Base-by-base conservation (phyloP, 2,797 vertebrate species). In the Poeciliopsis turneri region DNA sequence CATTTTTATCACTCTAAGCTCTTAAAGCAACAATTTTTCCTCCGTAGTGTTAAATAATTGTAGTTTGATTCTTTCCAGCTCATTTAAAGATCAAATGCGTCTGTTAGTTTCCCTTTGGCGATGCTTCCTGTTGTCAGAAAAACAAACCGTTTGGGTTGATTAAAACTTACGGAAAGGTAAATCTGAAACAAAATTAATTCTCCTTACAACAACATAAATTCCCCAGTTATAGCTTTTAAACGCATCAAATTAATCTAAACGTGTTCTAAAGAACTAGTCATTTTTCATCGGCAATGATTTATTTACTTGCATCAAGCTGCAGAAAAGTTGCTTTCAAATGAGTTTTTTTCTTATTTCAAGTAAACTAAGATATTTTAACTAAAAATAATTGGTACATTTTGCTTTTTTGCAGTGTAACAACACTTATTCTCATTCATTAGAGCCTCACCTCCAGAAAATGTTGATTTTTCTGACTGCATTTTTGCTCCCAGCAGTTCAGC, bases 401-500 rank as follows among this genome's bases (percentile, higher is more conserved):
- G 7, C 20, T 49, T 7, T 51, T 51, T 33, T 66, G 36, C 61
- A 66, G 33, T 66, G 18, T 66, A 36, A 6, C 18, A 68, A 66
- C 8, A 20, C 9, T 66, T 23, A 2, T 66, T 66, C 20, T 28
- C 18, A 25, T 39, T 68, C 18, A 33, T 61, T 61, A n/a, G 41
- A 69, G 33, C 20, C 8, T 16, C 7, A 47, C 30, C 28, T 46
- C 28, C 74, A 71, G 28, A 75, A 68, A 76, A 79, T 2, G 1
- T 47, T 49, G 20, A 23, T 15, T 49, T 36, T 61, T 64, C 49
- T 30, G 18, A 33, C 45, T 6, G 5, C 0, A 13, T 1, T 18
- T 2, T 78, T 79, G 74, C 76, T 87, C 72, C 46, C 39, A 72
- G 73, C 77, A 72, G 39, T 76, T 82, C 55, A 72, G n/a, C 41